phyloP scores from a whole-genome alignment of 2,797 vertebrate species.

The Oreortyx pictus region DNA sequence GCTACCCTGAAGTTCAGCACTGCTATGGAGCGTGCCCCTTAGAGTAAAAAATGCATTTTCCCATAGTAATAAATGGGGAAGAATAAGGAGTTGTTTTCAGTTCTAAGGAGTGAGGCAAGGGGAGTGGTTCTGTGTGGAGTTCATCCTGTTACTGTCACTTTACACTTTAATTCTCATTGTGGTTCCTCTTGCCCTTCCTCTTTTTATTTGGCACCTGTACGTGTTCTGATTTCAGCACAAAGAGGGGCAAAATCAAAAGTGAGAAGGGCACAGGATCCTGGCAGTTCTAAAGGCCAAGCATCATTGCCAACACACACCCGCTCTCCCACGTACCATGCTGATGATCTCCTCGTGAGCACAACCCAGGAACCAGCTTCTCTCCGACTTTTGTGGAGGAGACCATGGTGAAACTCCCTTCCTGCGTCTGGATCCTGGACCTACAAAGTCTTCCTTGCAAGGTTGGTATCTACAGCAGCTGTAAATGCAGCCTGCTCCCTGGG shows the following conservation, averaged over 20 bases:
- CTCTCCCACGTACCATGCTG: accelerated
- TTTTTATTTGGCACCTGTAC: no score
- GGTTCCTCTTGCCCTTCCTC: not conserved
- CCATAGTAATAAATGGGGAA: not conserved
- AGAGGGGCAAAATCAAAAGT: not conserved
- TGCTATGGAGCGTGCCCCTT: not conserved
- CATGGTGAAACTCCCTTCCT: not conserved
- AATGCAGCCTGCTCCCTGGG: not conserved
- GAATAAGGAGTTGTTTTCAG: not conserved
- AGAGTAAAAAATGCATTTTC: not conserved
- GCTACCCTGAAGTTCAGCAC: not conserved
- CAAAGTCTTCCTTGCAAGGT: not conserved
- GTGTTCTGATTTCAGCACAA: not conserved
- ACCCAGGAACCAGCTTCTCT: not conserved
- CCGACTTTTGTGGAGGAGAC: not conserved
- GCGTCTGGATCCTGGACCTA: not conserved
- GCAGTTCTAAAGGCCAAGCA: not conserved
- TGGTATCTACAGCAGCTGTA: not conserved
- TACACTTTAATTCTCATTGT: not conserved
- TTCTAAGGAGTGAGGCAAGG: not conserved
- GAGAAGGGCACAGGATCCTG: not conserved
- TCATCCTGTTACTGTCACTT: not conserved
- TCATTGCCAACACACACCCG: accelerated
- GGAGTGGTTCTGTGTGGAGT: not conserved
- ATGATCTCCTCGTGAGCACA: accelerated